A percentile compares a stretch with the other conserved stretches of the same genome.
Evolutionary conservation across 2,113 vertebrate species (phyloP).

Genomic region (Hippoglossus stenolepis): DNA sequence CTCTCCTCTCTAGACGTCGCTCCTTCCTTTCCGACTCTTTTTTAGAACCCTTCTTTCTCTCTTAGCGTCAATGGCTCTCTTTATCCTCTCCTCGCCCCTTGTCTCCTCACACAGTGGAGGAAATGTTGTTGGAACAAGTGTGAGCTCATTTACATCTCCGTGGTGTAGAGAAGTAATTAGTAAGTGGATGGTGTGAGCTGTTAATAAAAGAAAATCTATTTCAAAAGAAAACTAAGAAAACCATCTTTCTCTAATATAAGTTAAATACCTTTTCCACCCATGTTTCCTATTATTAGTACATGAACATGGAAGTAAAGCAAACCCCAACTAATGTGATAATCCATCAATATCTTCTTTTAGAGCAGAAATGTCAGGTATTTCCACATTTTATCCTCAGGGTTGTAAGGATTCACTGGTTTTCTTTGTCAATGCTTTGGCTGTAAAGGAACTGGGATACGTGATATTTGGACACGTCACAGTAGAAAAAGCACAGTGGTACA

Average conservation of each 20-base stretch:
- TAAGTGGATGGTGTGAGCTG: too few relatives aligned
- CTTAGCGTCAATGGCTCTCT: neutral
- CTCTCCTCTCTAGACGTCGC: constrained; percentile 11
- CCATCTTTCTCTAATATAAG: too few relatives aligned
- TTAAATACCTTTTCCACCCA: too few relatives aligned
- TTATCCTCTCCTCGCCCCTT: neutral
- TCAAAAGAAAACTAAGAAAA: neutral
- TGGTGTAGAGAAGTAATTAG: neutral
- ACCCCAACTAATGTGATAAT: neutral
- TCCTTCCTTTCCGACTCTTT: neutral
- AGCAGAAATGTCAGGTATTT: neutral
- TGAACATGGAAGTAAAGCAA: neutral
- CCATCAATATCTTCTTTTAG: neutral
- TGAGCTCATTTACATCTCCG: constrained; percentile 30
- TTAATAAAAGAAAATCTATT: too few relatives aligned
- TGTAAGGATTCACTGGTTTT: neutral
- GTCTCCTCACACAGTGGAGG: constrained; percentile 2
- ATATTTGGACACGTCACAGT: neutral
- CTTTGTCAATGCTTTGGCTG: neutral
- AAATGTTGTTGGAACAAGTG: constrained; percentile 21
- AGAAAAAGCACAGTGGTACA: neutral
- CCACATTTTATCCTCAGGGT: too few relatives aligned
- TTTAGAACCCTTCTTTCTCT: neutral
- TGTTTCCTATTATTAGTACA: too few relatives aligned
- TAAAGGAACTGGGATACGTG: neutral